A percentile compares a stretch with the other conserved stretches of the same genome.
Conservation (phyloP, 2,797 vertebrate species). For the Lacerta bilineata region DNA sequence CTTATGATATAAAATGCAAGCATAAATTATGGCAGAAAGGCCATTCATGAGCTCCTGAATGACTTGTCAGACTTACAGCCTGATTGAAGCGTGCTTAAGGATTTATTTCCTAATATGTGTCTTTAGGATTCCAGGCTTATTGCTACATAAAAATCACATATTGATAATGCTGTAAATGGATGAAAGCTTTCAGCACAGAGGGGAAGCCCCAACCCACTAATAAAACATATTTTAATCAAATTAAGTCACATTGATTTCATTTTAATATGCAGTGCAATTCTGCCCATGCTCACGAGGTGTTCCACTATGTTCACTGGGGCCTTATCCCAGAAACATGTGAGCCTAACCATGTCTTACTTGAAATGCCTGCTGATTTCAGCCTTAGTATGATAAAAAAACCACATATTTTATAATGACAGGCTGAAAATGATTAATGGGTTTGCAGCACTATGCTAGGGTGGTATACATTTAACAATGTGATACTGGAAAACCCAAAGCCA, state of each 20-base stretch:
- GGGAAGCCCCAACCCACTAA: neutral
- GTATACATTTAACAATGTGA: neutral
- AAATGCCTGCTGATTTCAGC: neutral
- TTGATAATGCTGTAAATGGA: neutral
- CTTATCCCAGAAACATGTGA: too few relatives aligned
- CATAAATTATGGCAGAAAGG: neutral
- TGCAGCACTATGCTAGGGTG: neutral
- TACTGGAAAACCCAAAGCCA: neutral
- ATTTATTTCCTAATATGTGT: neutral
- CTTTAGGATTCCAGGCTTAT: neutral
- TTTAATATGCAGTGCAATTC: neutral
- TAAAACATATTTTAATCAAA: neutral
- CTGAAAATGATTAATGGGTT: neutral
- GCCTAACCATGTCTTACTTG: too few relatives aligned
- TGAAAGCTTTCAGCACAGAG: neutral
- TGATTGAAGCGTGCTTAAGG: neutral
- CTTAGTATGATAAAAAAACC: neutral
- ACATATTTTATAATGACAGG: neutral
- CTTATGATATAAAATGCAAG: neutral
- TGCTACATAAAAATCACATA: neutral
- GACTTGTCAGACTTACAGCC: neutral
- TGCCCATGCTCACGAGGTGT: neutral
- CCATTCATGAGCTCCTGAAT: neutral
- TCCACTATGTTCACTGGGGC: neutral
- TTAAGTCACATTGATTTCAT: neutral